These are phyloP conservation scores for Helicolenus hilgendorfi DNA, from an alignment of 2,797 vertebrate genomes.

Conservation along the genomic window DNA sequence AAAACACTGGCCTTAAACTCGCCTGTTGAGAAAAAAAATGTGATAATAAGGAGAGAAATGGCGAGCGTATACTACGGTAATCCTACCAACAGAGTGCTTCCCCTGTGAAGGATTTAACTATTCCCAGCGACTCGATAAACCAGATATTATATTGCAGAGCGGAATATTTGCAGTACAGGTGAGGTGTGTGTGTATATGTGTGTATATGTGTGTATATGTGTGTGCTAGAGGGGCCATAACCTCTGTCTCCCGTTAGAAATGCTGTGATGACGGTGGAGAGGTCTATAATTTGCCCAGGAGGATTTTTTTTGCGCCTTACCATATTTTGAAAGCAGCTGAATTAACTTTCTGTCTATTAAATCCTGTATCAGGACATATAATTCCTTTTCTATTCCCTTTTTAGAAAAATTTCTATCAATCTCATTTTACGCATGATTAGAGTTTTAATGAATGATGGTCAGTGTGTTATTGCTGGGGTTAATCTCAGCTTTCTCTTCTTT, in stretches of 20 bases:
- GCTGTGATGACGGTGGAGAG: constrained; percentile 51
- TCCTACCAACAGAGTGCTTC: constrained; percentile 85
- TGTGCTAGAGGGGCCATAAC: constrained; percentile 33
- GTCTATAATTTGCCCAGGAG: constrained; percentile 90
- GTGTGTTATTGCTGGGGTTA: constrained; percentile 92
- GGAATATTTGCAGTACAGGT: constrained; percentile 43
- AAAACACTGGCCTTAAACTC: constrained; percentile 83
- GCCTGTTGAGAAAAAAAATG: constrained; percentile 63
- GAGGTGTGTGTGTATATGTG: constrained; percentile 19
- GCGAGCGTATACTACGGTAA: constrained; percentile 78
- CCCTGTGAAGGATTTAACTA: constrained; percentile 81
- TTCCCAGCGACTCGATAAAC: constrained; percentile 83
- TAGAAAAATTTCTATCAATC: constrained; percentile 96
- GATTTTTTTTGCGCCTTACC: constrained; percentile 88
- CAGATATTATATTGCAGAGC: constrained; percentile 70
- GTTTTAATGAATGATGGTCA: constrained; percentile 97
- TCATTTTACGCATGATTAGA: constrained; percentile 97
- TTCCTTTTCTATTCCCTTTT: constrained; percentile 93
- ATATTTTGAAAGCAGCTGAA: constrained; percentile 93
- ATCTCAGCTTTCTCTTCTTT: constrained; percentile 92
- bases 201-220: constrained; percentile 14
- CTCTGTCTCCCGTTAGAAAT: constrained; percentile 56
- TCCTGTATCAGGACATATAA: constrained; percentile 92
- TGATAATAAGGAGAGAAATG: constrained; percentile 78
- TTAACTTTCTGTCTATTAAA: constrained; percentile 97